Percentiles rank a stretch among this genome's conserved stretches.
These are phyloP conservation scores for Drosophila bocqueti DNA, from an alignment of 1,140 invertebrate species.

Conservation along the genomic window DNA sequence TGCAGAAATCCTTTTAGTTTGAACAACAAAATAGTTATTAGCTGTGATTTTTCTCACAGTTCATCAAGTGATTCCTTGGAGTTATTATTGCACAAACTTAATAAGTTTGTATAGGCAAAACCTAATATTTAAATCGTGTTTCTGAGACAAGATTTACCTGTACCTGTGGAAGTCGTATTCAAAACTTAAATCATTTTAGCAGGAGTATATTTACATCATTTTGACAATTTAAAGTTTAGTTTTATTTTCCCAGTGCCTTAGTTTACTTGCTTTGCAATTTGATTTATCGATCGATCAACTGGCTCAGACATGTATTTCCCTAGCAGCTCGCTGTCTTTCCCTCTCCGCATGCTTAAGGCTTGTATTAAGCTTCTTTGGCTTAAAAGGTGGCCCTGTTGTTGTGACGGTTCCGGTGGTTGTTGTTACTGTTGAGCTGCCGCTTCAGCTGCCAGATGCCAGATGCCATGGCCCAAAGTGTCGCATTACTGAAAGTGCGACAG, in stretches of 20 bases:
- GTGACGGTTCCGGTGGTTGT: slow-evolving; percentile 15
- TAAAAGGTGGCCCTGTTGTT: slow-evolving; percentile 25
- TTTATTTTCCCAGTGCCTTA: not conserved
- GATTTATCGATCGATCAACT: slow-evolving; percentile 34
- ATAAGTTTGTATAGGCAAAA: too few relatives aligned
- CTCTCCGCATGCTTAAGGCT: slow-evolving; percentile 19
- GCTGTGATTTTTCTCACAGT: not conserved
- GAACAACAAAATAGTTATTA: not conserved
- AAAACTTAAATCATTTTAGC: too few relatives aligned
- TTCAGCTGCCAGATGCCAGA: slow-evolving; percentile 60
- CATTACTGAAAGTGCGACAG: slow-evolving; percentile 75
- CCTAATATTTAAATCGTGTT: too few relatives aligned
- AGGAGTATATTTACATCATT: too few relatives aligned
- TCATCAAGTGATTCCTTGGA: not conserved
- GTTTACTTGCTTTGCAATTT: not conserved
- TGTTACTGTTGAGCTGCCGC: slow-evolving; percentile 1
- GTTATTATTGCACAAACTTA: too few relatives aligned
- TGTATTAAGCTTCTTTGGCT: slow-evolving; percentile 44
- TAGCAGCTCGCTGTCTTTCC: not conserved
- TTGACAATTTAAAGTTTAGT: too few relatives aligned
- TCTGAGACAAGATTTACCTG: too few relatives aligned
- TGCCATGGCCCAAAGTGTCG: slow-evolving; percentile 67
- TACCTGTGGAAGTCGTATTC: too few relatives aligned
- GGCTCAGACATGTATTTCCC: slow-evolving; percentile 16
- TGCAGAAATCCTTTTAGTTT: too few relatives aligned